These are phyloP conservation scores for Eupelmus urozonus DNA, from an alignment of 2,888 invertebrate species.

Conservation along the genomic window DNA sequence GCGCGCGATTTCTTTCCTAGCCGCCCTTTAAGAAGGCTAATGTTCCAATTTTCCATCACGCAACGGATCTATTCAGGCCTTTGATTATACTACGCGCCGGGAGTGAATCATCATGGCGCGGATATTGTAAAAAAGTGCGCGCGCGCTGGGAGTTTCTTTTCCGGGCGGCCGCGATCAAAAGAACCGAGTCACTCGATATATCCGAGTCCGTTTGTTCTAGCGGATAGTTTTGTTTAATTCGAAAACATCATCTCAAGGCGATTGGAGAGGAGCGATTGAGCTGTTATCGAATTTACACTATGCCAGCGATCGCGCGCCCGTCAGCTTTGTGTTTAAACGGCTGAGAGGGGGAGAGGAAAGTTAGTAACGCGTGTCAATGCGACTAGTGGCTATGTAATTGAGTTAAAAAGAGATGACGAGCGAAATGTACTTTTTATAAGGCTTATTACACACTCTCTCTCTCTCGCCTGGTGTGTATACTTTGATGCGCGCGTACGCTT, in stretches of 20 bases:
- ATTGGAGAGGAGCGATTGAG: constrained; percentile 11
- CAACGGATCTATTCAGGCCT: constrained; percentile 53
- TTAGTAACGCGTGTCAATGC: constrained; percentile 22
- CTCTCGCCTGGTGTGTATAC: not conserved
- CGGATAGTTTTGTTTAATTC: constrained; percentile 16
- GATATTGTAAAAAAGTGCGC: no score
- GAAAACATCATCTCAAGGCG: constrained; percentile 29
- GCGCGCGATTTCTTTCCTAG: constrained; percentile 31
- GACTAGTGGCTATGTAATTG: constrained; percentile 15
- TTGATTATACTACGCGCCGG: constrained; percentile 49
- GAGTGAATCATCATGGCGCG: constrained; percentile 55
- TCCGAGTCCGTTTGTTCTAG: constrained; percentile 24
- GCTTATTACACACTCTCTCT: constrained; percentile 1
- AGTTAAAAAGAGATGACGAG: constrained; percentile 33
- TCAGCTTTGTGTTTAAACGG: no score
- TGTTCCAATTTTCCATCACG: constrained; percentile 57
- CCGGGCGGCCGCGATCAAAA: no score
- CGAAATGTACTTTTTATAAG: constrained; percentile 18
- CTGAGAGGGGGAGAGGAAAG: no score
- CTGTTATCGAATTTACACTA: constrained; percentile 21
- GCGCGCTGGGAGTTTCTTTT: no score
- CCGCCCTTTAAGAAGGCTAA: constrained; percentile 47
- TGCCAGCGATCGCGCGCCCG: not conserved
- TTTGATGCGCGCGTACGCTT: not conserved
- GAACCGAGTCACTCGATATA: constrained; percentile 22